Evolutionary conservation across 2,888 invertebrate species (phyloP).

Genomic region (Agrilus cyanescens): DNA sequence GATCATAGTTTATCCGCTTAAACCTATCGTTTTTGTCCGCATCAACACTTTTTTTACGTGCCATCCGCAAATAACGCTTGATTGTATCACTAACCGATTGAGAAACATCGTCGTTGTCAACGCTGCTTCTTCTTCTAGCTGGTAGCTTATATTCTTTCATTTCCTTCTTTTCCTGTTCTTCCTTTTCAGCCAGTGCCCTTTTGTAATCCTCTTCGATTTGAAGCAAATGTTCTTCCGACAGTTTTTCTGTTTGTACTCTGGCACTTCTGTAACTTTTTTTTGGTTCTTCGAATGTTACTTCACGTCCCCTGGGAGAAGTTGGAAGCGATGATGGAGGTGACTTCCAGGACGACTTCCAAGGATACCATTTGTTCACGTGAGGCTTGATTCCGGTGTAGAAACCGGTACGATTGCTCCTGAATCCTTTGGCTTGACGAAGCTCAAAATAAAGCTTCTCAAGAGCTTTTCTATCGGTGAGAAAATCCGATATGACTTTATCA

Average conservation of each 20-base stretch:
- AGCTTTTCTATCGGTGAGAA: conserved; percentile 60
- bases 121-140: conserved; percentile 55
- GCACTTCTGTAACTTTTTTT: conserved; percentile 26
- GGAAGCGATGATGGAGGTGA: too few species aligned
- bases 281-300: too few species aligned
- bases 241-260: conserved; percentile 51
- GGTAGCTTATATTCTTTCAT: conserved; percentile 9
- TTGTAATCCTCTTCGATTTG: conserved; percentile 38
- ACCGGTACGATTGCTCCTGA: conserved; percentile 32
- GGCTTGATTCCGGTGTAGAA: conserved; percentile 19
- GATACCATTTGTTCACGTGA: too few species aligned
- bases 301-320: too few species aligned
- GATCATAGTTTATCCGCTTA: conserved; percentile 79
- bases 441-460: conserved; percentile 64
- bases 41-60: conserved; percentile 75
- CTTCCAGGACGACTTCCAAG: too few species aligned
- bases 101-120: conserved; percentile 74
- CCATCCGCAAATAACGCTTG: conserved; percentile 76
- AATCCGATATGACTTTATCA: conserved; percentile 58
- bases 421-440: conserved; percentile 53
- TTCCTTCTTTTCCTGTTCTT: conserved; percentile 29
- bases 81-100: conserved; percentile 81
- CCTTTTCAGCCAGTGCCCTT: conserved; percentile 35
- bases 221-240: conserved; percentile 43
- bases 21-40: conserved; percentile 66